A percentile compares a stretch with the other conserved stretches of the same genome.
Evolutionary conservation across 2,888 invertebrate species (phyloP).

Genomic region (Frankliniella fusca): DNA sequence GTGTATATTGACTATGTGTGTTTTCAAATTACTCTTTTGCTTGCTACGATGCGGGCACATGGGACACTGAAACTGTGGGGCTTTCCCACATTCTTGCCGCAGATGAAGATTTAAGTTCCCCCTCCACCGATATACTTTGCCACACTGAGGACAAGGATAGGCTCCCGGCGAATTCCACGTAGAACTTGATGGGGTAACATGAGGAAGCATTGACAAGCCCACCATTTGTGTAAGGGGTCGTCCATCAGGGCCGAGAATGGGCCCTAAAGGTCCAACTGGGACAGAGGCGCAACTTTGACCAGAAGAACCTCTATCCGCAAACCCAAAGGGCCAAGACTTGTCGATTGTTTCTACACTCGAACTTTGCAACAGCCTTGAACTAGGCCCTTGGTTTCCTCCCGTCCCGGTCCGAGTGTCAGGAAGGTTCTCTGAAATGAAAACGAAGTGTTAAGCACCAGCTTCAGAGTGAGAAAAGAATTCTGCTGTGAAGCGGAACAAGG

Average conservation of each 20-base stretch:
- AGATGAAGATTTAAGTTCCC: conserved; percentile 50
- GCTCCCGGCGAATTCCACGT: background rate
- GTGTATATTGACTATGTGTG: conserved; percentile 41
- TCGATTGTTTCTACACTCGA: too few species aligned
- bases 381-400: too few species aligned
- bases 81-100: conserved; percentile 51
- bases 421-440: too few species aligned
- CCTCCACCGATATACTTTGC: conserved; percentile 47
- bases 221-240: background rate
- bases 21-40: conserved; percentile 46
- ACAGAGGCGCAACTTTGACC: background rate
- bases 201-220: background rate
- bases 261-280: background rate
- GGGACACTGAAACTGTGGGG: conserved; percentile 50
- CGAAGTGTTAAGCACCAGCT: too few species aligned
- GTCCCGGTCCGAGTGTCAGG: too few species aligned
- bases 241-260: background rate
- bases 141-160: conserved; percentile 46
- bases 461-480: too few species aligned
- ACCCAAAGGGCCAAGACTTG: too few species aligned
- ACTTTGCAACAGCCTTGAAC: too few species aligned
- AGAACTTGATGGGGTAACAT: background rate
- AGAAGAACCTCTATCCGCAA: too few species aligned
- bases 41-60: conserved; percentile 48
- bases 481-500: too few species aligned